phyloP scores from a whole-genome alignment of 1,140 invertebrate species.

The Lepidurus arcticus region DNA sequence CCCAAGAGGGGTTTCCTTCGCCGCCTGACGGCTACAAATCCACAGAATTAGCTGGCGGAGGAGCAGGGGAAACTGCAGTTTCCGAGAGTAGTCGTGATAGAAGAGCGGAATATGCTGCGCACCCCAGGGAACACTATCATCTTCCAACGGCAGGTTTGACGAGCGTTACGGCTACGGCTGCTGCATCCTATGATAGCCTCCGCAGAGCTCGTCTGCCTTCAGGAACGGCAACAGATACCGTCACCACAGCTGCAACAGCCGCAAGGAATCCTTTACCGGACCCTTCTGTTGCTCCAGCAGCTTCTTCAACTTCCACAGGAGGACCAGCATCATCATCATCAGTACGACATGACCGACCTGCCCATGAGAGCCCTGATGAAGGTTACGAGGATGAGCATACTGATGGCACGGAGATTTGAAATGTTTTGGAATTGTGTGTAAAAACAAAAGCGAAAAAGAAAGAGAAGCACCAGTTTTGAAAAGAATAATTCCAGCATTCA shows the following conservation, averaged over 20 bases:
- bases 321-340: slow-evolving; percentile 28
- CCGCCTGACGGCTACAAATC: slow-evolving; percentile 32
- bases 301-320: slow-evolving; percentile 38
- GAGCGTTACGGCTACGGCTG: slow-evolving; percentile 40
- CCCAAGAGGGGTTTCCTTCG: slow-evolving; percentile 30
- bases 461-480: neutral
- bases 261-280: slow-evolving; percentile 40
- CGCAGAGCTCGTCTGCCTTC: slow-evolving; percentile 38
- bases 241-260: slow-evolving; percentile 39
- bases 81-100: neutral
- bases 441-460: neutral
- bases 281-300: slow-evolving; percentile 43
- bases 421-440: neutral
- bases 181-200: slow-evolving; percentile 41
- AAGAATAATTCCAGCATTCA: neutral
- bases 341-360: slow-evolving; percentile 30
- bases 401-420: slow-evolving; percentile 49
- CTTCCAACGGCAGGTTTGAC: slow-evolving; percentile 39
- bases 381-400: slow-evolving; percentile 71
- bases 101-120: neutral
- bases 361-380: slow-evolving; percentile 71
- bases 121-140: slow-evolving; percentile 37
- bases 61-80: neutral
- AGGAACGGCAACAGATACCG: slow-evolving; percentile 32
- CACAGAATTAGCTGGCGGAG: neutral